Conservation (phyloP, 1,140 invertebrate species). For the Eumeta japonica region DNA sequence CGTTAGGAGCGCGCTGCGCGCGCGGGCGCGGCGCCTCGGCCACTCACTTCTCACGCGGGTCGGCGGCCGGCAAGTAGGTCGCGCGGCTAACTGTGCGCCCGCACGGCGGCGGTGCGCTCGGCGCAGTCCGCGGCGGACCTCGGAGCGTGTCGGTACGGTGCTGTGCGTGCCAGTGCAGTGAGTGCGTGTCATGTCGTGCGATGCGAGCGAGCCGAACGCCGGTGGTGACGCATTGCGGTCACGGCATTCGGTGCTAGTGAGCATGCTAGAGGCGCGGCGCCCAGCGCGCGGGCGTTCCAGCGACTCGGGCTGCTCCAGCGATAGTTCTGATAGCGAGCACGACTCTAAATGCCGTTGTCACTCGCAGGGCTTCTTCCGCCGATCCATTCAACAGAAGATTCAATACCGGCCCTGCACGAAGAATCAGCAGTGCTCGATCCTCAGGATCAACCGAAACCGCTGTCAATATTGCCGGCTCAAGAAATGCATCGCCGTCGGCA, state of each 20-base stretch:
- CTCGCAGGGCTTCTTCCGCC: slow-evolving; percentile 81
- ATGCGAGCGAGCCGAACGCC: slow-evolving; percentile 35
- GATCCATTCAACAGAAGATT: slow-evolving; percentile 96
- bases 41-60: slow-evolving; percentile 66
- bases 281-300: slow-evolving; percentile 43
- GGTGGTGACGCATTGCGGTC: slow-evolving; percentile 26
- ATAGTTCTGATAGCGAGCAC: slow-evolving; percentile 41
- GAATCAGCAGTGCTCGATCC: slow-evolving; percentile 95
- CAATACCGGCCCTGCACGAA: slow-evolving; percentile 96
- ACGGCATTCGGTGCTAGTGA: slow-evolving; percentile 54
- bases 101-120: slow-evolving; percentile 40
- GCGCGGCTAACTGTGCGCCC: slow-evolving; percentile 58
- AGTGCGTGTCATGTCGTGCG: slow-evolving; percentile 44
- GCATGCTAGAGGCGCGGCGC: slow-evolving; percentile 56
- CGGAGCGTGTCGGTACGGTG: slow-evolving; percentile 40
- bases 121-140: slow-evolving; percentile 47
- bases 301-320: slow-evolving; percentile 64
- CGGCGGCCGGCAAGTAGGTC: slow-evolving; percentile 67
- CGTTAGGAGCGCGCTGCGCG: slow-evolving; percentile 36
- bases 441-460: slow-evolving; percentile 93
- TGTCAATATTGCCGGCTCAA: slow-evolving; percentile 97
- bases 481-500: slow-evolving; percentile 97
- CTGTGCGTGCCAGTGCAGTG: slow-evolving; percentile 40
- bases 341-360: slow-evolving; percentile 61
- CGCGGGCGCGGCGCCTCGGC: slow-evolving; percentile 44